phyloP scores from a whole-genome alignment of 1,140 invertebrate genomes.

The Thalassaphorura encarpata region DNA sequence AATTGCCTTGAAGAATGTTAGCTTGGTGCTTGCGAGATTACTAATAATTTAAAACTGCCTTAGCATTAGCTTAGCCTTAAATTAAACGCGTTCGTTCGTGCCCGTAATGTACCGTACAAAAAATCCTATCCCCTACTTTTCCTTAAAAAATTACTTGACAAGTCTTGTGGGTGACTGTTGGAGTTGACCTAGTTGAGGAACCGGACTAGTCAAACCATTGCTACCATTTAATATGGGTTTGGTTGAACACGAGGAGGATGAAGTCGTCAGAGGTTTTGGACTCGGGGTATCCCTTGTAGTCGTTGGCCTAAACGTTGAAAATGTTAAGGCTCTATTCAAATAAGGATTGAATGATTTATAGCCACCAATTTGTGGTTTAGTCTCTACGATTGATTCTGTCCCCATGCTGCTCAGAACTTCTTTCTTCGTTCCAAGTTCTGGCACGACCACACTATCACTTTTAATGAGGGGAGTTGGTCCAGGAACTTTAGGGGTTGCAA shows the following conservation, averaged over 20 bases:
- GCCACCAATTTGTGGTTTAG: background rate
- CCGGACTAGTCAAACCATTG: constrained; percentile 4
- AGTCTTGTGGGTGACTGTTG: constrained; percentile 13
- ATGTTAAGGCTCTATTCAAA: constrained; percentile 28
- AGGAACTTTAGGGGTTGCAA: constrained; percentile 17
- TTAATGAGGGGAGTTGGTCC: too few species aligned
- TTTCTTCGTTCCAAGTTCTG: background rate
- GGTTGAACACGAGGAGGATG: background rate
- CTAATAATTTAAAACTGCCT: too few species aligned
- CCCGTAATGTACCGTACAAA: too few species aligned
- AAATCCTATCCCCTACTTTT: too few species aligned
- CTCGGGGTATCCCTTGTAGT: background rate
- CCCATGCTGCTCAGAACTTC: background rate
- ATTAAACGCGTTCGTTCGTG: too few species aligned
- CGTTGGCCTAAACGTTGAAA: constrained; percentile 27
- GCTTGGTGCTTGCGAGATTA: too few species aligned
- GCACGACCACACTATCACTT: background rate
- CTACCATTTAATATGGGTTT: background rate
- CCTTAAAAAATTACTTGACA: constrained; percentile 16
- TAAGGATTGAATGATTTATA: constrained; percentile 32
- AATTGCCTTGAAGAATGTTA: too few species aligned
- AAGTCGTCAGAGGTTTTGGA: background rate
- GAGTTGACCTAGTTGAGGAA: too few species aligned
- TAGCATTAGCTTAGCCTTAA: too few species aligned
- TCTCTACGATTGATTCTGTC: background rate